These are phyloP conservation scores for Xyrichtys novacula DNA, from an alignment of 2,797 vertebrate genomes.

Conservation along the genomic window DNA sequence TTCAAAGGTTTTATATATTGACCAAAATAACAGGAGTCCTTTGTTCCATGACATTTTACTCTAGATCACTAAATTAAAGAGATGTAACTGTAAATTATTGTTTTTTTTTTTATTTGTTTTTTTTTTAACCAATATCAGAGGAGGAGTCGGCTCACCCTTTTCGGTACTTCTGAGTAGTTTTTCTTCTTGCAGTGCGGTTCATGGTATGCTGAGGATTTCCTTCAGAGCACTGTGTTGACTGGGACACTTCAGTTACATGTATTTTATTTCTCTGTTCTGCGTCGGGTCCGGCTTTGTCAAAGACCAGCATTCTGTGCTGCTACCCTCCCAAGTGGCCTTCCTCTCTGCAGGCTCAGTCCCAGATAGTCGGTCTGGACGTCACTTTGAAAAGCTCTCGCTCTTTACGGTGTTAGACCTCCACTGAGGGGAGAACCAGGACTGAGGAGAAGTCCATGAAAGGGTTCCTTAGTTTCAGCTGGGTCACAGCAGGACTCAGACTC, in stretches of 20 bases:
- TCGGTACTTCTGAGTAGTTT: constrained; percentile 62
- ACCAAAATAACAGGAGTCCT: constrained; percentile 75
- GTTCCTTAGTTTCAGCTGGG: constrained; percentile 26
- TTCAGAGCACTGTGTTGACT: constrained; percentile 15
- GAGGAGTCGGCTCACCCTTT: constrained; percentile 45
- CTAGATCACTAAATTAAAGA: constrained; percentile 80
- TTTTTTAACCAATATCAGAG: no score
- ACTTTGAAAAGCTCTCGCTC: constrained; percentile 8
- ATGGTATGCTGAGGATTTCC: constrained; percentile 22
- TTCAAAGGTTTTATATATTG: constrained; percentile 79
- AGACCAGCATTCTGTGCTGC: constrained; percentile 34
- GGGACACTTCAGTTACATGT: constrained; percentile 39
- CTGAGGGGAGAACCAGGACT: constrained; percentile 21
- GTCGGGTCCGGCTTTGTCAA: constrained; percentile 43
- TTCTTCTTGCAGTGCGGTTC: constrained; percentile 51
- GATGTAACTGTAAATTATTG: constrained; percentile 83
- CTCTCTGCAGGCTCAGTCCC: constrained; percentile 27
- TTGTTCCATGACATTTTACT: constrained; percentile 68
- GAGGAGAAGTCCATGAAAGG: constrained; percentile 14
- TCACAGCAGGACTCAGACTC: constrained; percentile 32
- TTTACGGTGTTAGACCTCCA: constrained; percentile 31
- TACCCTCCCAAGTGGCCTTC: constrained; percentile 59
- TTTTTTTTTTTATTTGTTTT: no score
- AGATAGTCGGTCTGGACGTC: constrained; percentile 18
- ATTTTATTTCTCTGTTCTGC: constrained; percentile 47